Conservation (phyloP, 2,888 invertebrate species). For the Standfussiana lucernea region DNA sequence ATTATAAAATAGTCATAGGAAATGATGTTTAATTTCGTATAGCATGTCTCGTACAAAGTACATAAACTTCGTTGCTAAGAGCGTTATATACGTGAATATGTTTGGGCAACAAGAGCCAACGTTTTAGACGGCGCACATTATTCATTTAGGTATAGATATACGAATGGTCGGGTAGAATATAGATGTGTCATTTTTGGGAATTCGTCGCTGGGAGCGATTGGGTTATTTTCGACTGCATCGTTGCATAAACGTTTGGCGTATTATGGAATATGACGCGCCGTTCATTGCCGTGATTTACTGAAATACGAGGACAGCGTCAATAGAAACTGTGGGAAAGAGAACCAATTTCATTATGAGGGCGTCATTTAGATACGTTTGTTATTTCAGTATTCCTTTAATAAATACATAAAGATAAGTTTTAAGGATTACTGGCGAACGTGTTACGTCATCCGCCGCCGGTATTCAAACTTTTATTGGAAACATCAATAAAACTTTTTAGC, state of each 20-base stretch:
- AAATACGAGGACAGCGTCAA: neutral
- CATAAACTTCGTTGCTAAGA: conserved; percentile 30
- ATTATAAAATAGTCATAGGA: conserved; percentile 12
- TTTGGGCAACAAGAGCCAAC: conserved; percentile 53
- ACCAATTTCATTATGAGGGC: neutral
- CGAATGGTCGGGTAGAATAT: conserved; percentile 43
- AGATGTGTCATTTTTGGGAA: conserved; percentile 51
- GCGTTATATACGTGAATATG: conserved; percentile 50
- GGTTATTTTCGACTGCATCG: conserved; percentile 48
- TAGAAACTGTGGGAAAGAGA: neutral
- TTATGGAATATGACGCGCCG: conserved; percentile 29
- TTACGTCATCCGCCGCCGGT: conserved; percentile 27
- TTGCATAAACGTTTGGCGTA: conserved; percentile 29
- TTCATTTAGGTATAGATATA: conserved; percentile 56
- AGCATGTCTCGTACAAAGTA: conserved; percentile 11
- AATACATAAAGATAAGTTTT: conserved; percentile 8
- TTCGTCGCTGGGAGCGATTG: conserved; percentile 35
- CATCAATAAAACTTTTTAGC: conserved; percentile 49
- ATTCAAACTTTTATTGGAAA: conserved; percentile 43
- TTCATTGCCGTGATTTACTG: neutral
- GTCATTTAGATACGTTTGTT: neutral
- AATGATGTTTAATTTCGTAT: conserved; percentile 25
- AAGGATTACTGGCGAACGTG: conserved; percentile 5
- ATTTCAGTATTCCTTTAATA: neutral
- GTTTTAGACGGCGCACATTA: conserved; percentile 60